Evolutionary conservation across 2,888 invertebrate species (phyloP).

Genomic region (Ophonus ardosiacus): DNA sequence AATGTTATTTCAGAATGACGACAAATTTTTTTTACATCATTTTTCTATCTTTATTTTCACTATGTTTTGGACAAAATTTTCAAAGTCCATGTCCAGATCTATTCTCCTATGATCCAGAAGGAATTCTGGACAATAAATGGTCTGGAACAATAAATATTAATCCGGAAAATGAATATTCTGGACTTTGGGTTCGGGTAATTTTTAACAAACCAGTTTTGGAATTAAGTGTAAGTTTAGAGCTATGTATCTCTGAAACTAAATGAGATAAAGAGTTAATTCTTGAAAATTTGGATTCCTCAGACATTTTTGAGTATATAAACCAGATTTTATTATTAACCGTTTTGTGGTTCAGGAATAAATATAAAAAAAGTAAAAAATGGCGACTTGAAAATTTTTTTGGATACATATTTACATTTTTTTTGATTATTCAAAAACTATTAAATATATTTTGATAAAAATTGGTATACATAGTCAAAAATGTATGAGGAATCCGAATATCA

Average conservation of each 20-base stretch:
- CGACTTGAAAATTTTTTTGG: too few species aligned
- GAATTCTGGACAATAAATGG: constrained; percentile 79
- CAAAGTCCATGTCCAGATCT: constrained; percentile 79
- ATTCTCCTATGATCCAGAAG: constrained; percentile 79
- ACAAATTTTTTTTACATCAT: too few species aligned
- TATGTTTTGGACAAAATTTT: not conserved
- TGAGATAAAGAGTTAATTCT: not conserved
- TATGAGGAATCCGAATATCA: too few species aligned
- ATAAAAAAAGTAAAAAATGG: too few species aligned
- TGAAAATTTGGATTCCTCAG: not conserved
- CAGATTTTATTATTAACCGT: too few species aligned
- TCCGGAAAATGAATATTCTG: constrained; percentile 14
- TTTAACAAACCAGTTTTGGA: constrained; percentile 30
- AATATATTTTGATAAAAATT: too few species aligned
- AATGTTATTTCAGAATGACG: too few species aligned
- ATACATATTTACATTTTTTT: too few species aligned
- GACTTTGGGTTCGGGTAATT: constrained; percentile 28
- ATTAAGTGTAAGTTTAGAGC: constrained; percentile 44
- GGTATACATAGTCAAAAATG: too few species aligned
- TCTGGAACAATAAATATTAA: constrained; percentile 79
- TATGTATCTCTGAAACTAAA: not conserved
- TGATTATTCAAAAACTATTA: too few species aligned
- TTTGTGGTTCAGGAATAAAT: too few species aligned
- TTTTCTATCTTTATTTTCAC: too few species aligned
- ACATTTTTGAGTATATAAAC: not conserved